Evolutionary conservation across 2,113 vertebrate species (phyloP).

Genomic region (Hemibagrus wyckioides): DNA sequence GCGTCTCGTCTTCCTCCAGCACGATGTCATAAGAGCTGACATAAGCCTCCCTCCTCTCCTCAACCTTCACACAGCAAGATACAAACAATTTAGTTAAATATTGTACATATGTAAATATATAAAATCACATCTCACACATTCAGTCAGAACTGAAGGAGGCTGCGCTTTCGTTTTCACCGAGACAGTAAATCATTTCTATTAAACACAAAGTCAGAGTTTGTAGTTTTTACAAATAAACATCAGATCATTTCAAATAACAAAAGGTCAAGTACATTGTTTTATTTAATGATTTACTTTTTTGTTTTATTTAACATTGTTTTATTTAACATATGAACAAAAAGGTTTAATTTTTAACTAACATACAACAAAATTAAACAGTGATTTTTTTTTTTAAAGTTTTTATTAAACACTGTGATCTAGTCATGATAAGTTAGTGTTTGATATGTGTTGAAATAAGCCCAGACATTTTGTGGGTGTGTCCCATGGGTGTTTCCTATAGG

Average conservation of each 20-base stretch:
- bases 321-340: too few species aligned
- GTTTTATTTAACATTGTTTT: too few species aligned
- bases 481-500: not conserved
- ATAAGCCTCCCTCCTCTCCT: conserved; percentile 80
- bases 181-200: too few species aligned
- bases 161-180: too few species aligned
- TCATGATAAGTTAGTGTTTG: not conserved
- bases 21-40: conserved; percentile 86
- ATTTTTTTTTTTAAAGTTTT: not conserved
- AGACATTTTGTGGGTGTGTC: not conserved
- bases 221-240: too few species aligned
- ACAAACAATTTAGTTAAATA: not conserved
- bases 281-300: not conserved
- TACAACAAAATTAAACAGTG: too few species aligned
- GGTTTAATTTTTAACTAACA: too few species aligned
- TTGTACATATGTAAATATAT: too few species aligned
- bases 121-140: too few species aligned
- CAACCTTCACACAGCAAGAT: conserved; percentile 73
- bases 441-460: not conserved
- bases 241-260: not conserved
- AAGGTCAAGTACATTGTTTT: not conserved
- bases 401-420: not conserved
- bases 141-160: too few species aligned
- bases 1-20: conserved; percentile 84
- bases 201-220: too few species aligned